phyloP scores from a whole-genome alignment of 2,113 vertebrate species.

The Myotis brandtii region DNA sequence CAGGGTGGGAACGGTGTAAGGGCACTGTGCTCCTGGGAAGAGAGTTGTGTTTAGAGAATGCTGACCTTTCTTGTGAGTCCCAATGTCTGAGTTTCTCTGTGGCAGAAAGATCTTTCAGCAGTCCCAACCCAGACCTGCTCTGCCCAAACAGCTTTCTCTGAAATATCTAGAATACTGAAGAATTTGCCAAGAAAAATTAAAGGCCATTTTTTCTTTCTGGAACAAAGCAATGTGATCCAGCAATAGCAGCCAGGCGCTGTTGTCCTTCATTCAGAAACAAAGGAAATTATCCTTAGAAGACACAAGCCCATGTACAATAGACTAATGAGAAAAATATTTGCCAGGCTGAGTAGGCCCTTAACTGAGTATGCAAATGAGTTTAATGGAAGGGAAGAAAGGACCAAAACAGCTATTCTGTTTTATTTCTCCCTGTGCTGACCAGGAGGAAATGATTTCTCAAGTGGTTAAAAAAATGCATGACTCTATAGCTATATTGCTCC shows the following conservation, averaged over 20 bases:
- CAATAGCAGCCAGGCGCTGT: slow-evolving; percentile 32
- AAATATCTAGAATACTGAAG: slow-evolving; percentile 9
- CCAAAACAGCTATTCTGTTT: slow-evolving; percentile 45
- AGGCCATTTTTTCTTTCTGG: background rate
- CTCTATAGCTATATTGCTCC: slow-evolving; percentile 53
- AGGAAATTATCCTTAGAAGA: slow-evolving; percentile 66
- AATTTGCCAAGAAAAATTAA: slow-evolving; percentile 5
- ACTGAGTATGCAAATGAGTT: slow-evolving; percentile 63
- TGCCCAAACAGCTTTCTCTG: slow-evolving; percentile 26
- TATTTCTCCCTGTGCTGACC: slow-evolving; percentile 53
- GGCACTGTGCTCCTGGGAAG: background rate
- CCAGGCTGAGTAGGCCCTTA: slow-evolving; percentile 3
- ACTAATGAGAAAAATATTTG: slow-evolving; percentile 62
- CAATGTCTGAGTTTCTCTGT: slow-evolving; percentile 4
- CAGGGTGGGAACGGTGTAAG: background rate
- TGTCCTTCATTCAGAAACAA: slow-evolving; percentile 48
- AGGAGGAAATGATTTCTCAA: slow-evolving; percentile 60
- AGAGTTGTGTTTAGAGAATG: background rate
- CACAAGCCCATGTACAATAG: slow-evolving; percentile 16
- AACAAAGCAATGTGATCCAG: slow-evolving; percentile 10
- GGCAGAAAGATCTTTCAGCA: slow-evolving; percentile 24
- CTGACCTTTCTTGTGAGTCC: background rate
- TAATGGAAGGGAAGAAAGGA: background rate
- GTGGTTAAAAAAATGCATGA: slow-evolving; percentile 57
- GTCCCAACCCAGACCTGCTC: background rate